phyloP scores from a whole-genome alignment of 2,888 invertebrate genomes.

The Ochropacha duplaris region DNA sequence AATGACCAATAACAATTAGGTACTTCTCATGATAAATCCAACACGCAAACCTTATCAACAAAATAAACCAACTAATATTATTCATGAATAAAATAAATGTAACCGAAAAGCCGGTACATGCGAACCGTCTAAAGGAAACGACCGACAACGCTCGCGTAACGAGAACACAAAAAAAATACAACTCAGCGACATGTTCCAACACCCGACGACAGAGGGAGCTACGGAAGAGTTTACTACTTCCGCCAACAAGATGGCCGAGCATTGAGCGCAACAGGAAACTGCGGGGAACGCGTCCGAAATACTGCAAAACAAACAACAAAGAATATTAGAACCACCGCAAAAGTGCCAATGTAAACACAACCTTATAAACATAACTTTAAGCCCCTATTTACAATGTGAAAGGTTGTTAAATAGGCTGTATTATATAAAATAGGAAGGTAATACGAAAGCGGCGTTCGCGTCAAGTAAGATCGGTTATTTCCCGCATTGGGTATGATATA shows the following conservation, averaged over 20 bases:
- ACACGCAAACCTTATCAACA: constrained; percentile 3
- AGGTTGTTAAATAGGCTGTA: constrained; percentile 13
- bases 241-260: constrained; percentile 78
- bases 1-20: not conserved
- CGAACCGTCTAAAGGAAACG: not conserved
- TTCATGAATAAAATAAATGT: constrained; percentile 1
- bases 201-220: constrained; percentile 59
- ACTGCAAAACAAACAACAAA: constrained; percentile 51
- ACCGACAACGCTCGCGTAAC: not conserved
- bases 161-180: constrained; percentile 35
- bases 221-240: constrained; percentile 83
- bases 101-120: not conserved
- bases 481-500: constrained; percentile 74
- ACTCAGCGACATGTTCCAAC: constrained; percentile 49
- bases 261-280: constrained; percentile 73
- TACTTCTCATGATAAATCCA: not conserved
- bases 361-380: accelerated
- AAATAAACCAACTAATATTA: not conserved
- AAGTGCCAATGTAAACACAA: constrained; percentile 5
- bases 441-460: constrained; percentile 59
- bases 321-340: constrained; percentile 18
- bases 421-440: constrained; percentile 42
- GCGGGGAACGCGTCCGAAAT: constrained; percentile 60
- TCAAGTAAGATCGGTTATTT: constrained; percentile 74
- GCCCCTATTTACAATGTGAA: constrained; percentile 1